Evolutionary conservation across 2,888 invertebrate genomes (phyloP), one percentile per base, ranked within the genome.

Genomic region (Trichogramma evanescens): DNA sequence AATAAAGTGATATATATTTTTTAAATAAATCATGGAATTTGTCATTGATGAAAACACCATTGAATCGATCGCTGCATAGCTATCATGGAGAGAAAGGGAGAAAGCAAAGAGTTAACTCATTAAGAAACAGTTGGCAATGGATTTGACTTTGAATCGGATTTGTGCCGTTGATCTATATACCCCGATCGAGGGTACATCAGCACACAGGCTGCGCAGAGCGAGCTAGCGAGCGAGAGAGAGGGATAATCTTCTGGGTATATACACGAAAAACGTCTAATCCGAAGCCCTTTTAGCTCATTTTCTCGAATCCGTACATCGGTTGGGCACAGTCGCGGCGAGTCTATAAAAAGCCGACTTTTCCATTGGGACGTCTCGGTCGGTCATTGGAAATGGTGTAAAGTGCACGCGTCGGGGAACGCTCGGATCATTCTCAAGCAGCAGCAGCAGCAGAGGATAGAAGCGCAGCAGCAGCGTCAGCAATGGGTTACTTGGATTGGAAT

Each of bases 141-240:
- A 68, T 67, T 70, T 73, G 71, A 73, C 72, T 70, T 72, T 73
- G 72, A 71, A 58, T 60, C 65, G 65, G 65, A 66, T 69, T 71
- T 72, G 68, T 26, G 26, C 26, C 26, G 26, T 26, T 26, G 26
- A 26, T 26, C 26, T 26, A 26, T 26, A 26, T 26, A 26, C 26
- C 26, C 26, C 26, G 26, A 26, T 26, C 26, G 26, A 26, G 26
- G 26, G 26, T 26, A 26, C 26, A 26, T 26, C 2, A 26, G 26
- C 26, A 26, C 26, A 26, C 26, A 3, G 3, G 26, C 26, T 26
- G 54, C 66, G 71, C 70, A 74, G 73, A 73, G 70, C 69, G 65
- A 67, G 66, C 66, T 59, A 60, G 68, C 66, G 64, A 58, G 63
- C 26, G 59, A 68, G 68, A 60, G 63, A 54, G 61, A 62, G 65